Conservation (phyloP, 2,113 vertebrate species). For the Smithornis capensis region DNA sequence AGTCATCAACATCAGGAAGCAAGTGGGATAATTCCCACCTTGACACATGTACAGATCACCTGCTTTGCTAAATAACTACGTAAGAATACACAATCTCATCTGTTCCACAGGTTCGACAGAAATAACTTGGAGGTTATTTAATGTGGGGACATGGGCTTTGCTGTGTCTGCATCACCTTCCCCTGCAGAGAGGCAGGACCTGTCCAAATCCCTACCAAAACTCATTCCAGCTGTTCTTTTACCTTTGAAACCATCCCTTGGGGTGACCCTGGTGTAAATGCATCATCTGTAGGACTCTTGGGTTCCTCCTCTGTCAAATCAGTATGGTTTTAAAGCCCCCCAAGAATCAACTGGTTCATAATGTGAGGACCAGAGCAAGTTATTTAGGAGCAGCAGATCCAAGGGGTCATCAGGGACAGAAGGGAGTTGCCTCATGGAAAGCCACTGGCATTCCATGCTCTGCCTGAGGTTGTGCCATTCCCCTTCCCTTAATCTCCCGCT, state of each 20-base stretch:
- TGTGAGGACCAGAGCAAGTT: not conserved
- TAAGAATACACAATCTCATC: not conserved
- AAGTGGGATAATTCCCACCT: not conserved
- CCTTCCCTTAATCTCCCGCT: not conserved
- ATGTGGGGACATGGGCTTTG: not conserved
- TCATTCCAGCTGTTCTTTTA: not conserved
- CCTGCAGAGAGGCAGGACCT: not conserved
- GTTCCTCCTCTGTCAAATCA: not conserved
- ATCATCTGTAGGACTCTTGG: not conserved
- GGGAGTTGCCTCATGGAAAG: not conserved
- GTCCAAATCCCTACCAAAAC: not conserved
- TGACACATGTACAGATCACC: rapidly evolving
- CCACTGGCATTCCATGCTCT: not conserved
- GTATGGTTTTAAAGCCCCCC: not conserved
- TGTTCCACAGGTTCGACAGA: not conserved
- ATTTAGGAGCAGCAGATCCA: not conserved
- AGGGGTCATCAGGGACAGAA: rapidly evolving
- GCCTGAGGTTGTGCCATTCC: not conserved
- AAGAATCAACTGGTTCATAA: not conserved
- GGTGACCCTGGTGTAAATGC: rapidly evolving
- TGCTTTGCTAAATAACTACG: not conserved
- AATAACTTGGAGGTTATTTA: too few species aligned
- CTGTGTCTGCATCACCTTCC: not conserved
- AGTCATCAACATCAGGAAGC: rapidly evolving
- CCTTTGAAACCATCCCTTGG: not conserved